Evolutionary conservation across 1,140 invertebrate species (phyloP).

Genomic region (Mesaphorura yosii): DNA sequence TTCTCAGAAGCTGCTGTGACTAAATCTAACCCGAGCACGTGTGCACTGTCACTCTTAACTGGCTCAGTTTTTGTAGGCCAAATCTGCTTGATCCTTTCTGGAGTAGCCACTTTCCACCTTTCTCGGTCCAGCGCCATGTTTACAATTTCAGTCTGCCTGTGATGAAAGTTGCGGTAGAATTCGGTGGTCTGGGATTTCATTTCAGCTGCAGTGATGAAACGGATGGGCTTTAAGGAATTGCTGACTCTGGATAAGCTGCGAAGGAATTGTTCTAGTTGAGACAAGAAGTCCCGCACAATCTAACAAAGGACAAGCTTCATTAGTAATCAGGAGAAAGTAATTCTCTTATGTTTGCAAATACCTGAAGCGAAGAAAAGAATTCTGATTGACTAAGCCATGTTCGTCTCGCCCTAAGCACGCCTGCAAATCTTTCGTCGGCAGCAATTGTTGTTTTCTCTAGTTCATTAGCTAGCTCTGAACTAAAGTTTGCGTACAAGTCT

Average conservation of each 20-base stretch:
- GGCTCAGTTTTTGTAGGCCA: slow-evolving; percentile 2
- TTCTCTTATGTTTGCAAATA: too few species aligned
- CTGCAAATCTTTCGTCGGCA: slow-evolving; percentile 30
- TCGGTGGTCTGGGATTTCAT: slow-evolving; percentile 29
- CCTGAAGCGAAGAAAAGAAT: slow-evolving; percentile 8
- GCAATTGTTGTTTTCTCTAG: slow-evolving; percentile 27
- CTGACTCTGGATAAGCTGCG: slow-evolving; percentile 9
- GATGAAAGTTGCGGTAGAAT: slow-evolving; percentile 25
- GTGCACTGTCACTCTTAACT: background rate
- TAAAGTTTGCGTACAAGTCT: slow-evolving; percentile 20
- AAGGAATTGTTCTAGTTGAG: slow-evolving; percentile 23
- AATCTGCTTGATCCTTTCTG: slow-evolving; percentile 16
- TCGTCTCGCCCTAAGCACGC: slow-evolving; percentile 19
- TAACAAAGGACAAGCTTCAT: slow-evolving; percentile 5
- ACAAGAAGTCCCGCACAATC: slow-evolving; percentile 20
- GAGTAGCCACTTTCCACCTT: slow-evolving; percentile 22
- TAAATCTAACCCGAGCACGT: background rate
- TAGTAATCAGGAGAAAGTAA: too few species aligned
- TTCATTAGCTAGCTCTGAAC: slow-evolving; percentile 19
- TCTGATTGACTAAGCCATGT: slow-evolving; percentile 1
- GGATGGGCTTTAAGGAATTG: slow-evolving; percentile 6
- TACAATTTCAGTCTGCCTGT: slow-evolving; percentile 23
- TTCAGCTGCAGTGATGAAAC: slow-evolving; percentile 20
- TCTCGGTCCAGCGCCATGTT: slow-evolving; percentile 27
- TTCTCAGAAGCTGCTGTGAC: background rate